Conservation (phyloP, 2,113 vertebrate species). For the Pyrgilauda ruficollis region DNA sequence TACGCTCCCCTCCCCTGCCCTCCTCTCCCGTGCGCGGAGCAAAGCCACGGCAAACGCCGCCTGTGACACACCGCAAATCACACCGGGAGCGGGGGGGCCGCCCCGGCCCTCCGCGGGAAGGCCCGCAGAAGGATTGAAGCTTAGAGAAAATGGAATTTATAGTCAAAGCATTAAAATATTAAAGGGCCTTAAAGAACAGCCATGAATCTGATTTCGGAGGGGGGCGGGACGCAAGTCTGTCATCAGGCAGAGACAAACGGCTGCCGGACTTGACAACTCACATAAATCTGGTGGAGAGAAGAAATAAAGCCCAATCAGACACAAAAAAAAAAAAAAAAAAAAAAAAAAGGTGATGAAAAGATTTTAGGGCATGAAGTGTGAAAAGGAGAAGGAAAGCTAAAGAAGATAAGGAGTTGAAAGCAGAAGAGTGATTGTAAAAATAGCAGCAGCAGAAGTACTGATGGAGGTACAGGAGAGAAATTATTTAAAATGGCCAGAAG, state of each 20-base stretch:
- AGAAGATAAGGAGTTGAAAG: conserved; percentile 39
- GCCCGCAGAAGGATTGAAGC: conserved; percentile 65
- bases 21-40: not conserved
- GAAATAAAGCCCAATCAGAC: conserved; percentile 58
- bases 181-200: conserved; percentile 76
- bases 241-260: conserved; percentile 68
- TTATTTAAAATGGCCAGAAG: not conserved
- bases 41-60: conserved; percentile 18
- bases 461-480: not conserved
- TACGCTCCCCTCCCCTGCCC: not conserved
- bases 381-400: conserved; percentile 11
- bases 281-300: conserved; percentile 71
- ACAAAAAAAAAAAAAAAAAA: not conserved
- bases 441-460: not conserved
- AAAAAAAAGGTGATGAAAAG: conserved; percentile 57
- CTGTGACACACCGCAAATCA: conserved; percentile 63
- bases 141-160: conserved; percentile 78
- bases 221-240: conserved; percentile 43
- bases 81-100: not conserved
- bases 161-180: conserved; percentile 78
- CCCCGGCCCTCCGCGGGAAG: conserved; percentile 50
- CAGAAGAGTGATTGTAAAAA: conserved; percentile 21
- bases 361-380: conserved; percentile 53
- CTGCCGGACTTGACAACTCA: conserved; percentile 69
- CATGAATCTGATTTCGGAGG: conserved; percentile 73